These are phyloP conservation scores for Parthenolecanium corni DNA, from an alignment of 2,888 invertebrate genomes.

Conservation along the genomic window DNA sequence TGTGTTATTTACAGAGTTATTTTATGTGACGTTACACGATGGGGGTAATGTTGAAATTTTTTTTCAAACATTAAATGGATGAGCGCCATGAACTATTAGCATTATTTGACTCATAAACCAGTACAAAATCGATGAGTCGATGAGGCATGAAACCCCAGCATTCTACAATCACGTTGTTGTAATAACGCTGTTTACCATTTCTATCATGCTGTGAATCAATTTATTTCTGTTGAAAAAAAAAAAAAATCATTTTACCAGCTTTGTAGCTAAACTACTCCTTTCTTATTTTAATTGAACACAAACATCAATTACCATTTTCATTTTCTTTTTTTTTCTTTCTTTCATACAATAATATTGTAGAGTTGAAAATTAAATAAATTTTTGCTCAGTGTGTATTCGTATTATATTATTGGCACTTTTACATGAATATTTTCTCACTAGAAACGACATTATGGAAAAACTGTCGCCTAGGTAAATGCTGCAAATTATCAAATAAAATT, in stretches of 20 bases:
- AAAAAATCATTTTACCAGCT: not conserved
- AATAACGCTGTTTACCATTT: slow-evolving; percentile 26
- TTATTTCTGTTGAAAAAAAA: slow-evolving; percentile 6
- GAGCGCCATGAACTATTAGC: slow-evolving; percentile 24
- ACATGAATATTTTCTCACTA: too few relatives aligned
- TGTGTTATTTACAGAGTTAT: slow-evolving; percentile 21
- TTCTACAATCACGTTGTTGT: slow-evolving; percentile 18
- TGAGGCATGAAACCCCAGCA: slow-evolving; percentile 19
- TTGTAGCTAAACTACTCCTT: too few relatives aligned
- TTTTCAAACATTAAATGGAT: slow-evolving; percentile 13
- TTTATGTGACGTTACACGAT: slow-evolving; percentile 23
- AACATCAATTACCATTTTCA: too few relatives aligned
- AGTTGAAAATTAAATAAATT: too few relatives aligned
- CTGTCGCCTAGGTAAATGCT: too few relatives aligned
- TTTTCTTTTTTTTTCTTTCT: too few relatives aligned
- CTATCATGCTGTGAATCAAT: slow-evolving; percentile 26
- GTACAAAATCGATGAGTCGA: slow-evolving; percentile 25
- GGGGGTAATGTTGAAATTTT: slow-evolving; percentile 15
- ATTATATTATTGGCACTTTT: too few relatives aligned
- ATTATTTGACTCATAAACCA: slow-evolving; percentile 24
- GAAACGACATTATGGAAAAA: too few relatives aligned
- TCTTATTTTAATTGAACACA: too few relatives aligned
- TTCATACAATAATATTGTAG: too few relatives aligned
- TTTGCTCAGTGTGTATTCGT: too few relatives aligned
- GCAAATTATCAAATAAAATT: too few relatives aligned